Percentiles rank a stretch among this genome's conserved stretches.
These are phyloP conservation scores for Chorisops tibialis DNA, from an alignment of 2,888 invertebrate genomes.

Conservation along the genomic window DNA sequence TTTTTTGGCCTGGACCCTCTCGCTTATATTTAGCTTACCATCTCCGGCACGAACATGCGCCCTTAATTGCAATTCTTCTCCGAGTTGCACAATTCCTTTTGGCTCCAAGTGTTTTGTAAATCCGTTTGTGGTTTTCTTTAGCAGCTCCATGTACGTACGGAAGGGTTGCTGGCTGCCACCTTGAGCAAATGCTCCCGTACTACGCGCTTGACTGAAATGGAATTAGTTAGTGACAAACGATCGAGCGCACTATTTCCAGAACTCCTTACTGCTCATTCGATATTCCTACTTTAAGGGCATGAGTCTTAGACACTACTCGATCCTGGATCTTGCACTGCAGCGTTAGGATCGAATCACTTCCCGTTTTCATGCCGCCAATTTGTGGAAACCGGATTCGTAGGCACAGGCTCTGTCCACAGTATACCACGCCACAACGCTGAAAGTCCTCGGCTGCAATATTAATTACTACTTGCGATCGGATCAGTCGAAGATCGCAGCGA, in stretches of 20 bases:
- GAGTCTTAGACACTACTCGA: conserved; percentile 54
- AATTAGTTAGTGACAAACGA: not conserved
- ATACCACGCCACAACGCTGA: conserved; percentile 55
- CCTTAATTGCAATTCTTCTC: conserved; percentile 57
- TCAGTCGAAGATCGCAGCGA: conserved; percentile 44
- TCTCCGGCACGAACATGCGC: conserved; percentile 57
- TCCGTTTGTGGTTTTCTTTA: conserved; percentile 53
- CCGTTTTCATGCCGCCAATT: conserved; percentile 55
- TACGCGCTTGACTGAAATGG: conserved; percentile 45
- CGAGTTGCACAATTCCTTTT: conserved; percentile 57
- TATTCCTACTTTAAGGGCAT: conserved; percentile 51
- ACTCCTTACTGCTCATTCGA: conserved; percentile 51
- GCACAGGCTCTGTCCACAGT: conserved; percentile 56
- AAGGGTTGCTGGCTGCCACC: conserved; percentile 58
- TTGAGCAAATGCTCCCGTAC: conserved; percentile 51
- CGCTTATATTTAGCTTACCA: conserved; percentile 52
- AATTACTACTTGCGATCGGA: conserved; percentile 46
- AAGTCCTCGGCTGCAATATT: conserved; percentile 54
- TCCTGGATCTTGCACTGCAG: conserved; percentile 58
- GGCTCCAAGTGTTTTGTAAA: conserved; percentile 55
- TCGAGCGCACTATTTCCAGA: conserved; percentile 38
- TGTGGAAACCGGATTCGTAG: conserved; percentile 57
- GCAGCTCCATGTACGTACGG: conserved; percentile 55
- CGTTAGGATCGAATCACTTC: conserved; percentile 55
- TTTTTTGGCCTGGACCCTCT: not conserved